Evolutionary conservation across 2,797 vertebrate genomes (phyloP).

Genomic region (Melanotaenia pygmaea): DNA sequence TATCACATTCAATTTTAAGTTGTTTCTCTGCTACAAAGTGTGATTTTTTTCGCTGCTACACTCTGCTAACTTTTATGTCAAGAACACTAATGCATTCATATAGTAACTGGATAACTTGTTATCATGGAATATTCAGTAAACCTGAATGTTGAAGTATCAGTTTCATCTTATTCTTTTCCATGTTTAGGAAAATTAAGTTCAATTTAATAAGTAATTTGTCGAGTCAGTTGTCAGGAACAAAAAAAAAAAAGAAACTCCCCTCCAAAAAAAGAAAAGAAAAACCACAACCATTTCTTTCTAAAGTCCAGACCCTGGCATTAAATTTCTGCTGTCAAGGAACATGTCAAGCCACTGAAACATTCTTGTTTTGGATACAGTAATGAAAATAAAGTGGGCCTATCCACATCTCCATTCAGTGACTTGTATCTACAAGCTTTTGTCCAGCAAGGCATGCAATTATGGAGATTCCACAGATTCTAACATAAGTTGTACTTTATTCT

Average conservation of each 20-base stretch:
- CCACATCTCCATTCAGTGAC: slow-evolving; percentile 69
- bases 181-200: slow-evolving; percentile 61
- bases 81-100: slow-evolving; percentile 25
- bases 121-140: slow-evolving; percentile 32
- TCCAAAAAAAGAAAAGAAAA: slow-evolving; percentile 13
- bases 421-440: slow-evolving; percentile 64
- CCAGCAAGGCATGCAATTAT: slow-evolving; percentile 68
- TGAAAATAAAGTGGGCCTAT: slow-evolving; percentile 76
- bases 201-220: slow-evolving; percentile 56
- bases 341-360: slow-evolving; percentile 74
- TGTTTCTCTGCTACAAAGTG: background rate
- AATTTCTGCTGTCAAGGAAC: slow-evolving; percentile 60
- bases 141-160: slow-evolving; percentile 37
- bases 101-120: slow-evolving; percentile 22
- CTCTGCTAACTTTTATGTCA: slow-evolving; percentile 4
- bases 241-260: slow-evolving; percentile 20
- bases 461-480: slow-evolving; percentile 76
- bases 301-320: slow-evolving; percentile 72
- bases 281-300: slow-evolving; percentile 63
- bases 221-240: slow-evolving; percentile 61
- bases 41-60: background rate
- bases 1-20: slow-evolving; percentile 4
- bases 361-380: slow-evolving; percentile 79
- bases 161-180: slow-evolving; percentile 32
- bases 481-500: slow-evolving; percentile 65